A percentile compares a stretch with the other conserved stretches of the same genome.
Conservation (phyloP, 2,113 vertebrate species). For the Thunnus thynnus region DNA sequence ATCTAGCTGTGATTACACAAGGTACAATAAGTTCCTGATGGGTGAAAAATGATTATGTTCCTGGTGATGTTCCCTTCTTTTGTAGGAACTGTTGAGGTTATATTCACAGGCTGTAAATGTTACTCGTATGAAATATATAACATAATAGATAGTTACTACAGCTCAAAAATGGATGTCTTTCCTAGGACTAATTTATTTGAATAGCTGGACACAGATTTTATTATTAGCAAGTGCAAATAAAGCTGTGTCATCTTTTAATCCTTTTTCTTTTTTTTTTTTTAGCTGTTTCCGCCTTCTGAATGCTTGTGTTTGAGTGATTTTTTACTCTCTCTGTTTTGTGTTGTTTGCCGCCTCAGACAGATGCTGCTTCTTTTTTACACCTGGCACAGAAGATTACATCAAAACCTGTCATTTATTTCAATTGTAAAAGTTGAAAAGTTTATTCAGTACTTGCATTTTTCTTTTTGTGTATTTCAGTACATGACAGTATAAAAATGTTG, state of each 20-base stretch:
- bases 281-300: not conserved
- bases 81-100: not conserved
- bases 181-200: not conserved
- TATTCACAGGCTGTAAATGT: not conserved
- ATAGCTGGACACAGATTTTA: not conserved
- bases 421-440: not conserved
- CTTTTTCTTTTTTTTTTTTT: not conserved
- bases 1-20: constrained; percentile 12
- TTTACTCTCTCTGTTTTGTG: not conserved
- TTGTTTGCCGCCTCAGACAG: constrained; percentile 3
- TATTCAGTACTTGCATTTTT: not conserved
- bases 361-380: constrained; percentile 13
- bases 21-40: constrained; percentile 16
- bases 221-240: not conserved
- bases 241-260: not conserved
- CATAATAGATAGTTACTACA: not conserved
- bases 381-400: not conserved
- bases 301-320: not conserved
- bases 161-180: not conserved
- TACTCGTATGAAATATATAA: not conserved
- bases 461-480: not conserved
- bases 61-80: not conserved
- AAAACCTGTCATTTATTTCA: not conserved
- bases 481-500: not conserved
- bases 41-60: not conserved